Evolutionary conservation across 2,113 vertebrate genomes (phyloP).

Genomic region (Ctenodactylus gundi): DNA sequence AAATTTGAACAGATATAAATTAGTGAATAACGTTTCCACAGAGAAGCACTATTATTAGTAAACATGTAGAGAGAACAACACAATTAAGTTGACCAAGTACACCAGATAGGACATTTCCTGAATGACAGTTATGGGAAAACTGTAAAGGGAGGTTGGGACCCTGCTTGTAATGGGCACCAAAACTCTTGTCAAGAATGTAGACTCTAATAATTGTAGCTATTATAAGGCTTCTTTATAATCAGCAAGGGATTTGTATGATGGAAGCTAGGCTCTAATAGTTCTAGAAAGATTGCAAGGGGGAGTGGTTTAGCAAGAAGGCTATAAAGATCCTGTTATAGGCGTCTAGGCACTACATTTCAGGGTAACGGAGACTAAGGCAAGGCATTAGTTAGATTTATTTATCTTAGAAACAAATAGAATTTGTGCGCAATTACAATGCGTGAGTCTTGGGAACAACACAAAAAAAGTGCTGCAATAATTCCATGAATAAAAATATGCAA

Average conservation of each 20-base stretch:
- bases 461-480: not conserved
- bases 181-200: not conserved
- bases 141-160: not conserved
- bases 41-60: not conserved
- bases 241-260: not conserved
- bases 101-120: not conserved
- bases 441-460: not conserved
- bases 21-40: not conserved
- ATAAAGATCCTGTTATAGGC: not conserved
- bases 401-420: not conserved
- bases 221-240: not conserved
- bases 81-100: not conserved
- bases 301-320: not conserved
- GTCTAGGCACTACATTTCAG: not conserved
- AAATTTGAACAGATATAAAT: constrained; percentile 37
- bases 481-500: not conserved
- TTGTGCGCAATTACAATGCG: not conserved
- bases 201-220: constrained; percentile 8
- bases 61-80: constrained; percentile 21
- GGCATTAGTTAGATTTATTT: not conserved
- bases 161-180: constrained; percentile 37
- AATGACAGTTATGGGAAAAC: not conserved
- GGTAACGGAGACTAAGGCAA: not conserved
- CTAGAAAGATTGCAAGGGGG: constrained; percentile 2
- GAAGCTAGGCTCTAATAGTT: not conserved